A percentile compares a stretch with the other conserved stretches of the same genome.
Evolutionary conservation across 2,113 vertebrate species (phyloP).

Genomic region (Campylorhamphus procurvoides): DNA sequence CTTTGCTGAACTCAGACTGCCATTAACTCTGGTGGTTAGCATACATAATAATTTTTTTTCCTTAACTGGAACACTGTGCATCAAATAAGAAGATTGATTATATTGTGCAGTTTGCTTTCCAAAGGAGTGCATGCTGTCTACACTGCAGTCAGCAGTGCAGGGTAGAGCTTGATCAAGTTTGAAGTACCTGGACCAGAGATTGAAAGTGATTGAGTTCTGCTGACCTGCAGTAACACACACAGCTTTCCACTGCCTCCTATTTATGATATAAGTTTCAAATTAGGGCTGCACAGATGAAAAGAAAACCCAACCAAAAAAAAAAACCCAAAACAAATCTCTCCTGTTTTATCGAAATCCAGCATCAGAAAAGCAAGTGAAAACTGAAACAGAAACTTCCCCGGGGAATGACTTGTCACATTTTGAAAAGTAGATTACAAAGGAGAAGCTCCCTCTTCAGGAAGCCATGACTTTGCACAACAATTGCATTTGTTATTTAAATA

Average conservation of each 20-base stretch:
- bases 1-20: background rate
- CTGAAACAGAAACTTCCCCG: constrained; percentile 1
- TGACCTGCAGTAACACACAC: background rate
- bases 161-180: background rate
- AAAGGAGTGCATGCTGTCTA: background rate
- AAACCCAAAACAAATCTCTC: background rate
- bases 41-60: background rate
- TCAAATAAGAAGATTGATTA: background rate
- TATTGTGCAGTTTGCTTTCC: background rate
- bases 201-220: background rate
- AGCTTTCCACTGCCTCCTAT: background rate
- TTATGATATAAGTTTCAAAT: background rate
- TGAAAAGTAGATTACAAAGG: background rate
- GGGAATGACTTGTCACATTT: background rate
- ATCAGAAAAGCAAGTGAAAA: background rate
- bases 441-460: background rate
- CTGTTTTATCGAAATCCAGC: background rate
- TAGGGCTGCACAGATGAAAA: background rate
- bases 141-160: background rate
- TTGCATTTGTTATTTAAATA: background rate
- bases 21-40: background rate
- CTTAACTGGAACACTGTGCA: background rate
- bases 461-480: background rate
- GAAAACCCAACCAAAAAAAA: background rate
- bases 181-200: background rate